Evolutionary conservation across 1,140 invertebrate species (phyloP), one percentile per base, ranked within the genome.

Genomic region (Coboldia fuscipes): DNA sequence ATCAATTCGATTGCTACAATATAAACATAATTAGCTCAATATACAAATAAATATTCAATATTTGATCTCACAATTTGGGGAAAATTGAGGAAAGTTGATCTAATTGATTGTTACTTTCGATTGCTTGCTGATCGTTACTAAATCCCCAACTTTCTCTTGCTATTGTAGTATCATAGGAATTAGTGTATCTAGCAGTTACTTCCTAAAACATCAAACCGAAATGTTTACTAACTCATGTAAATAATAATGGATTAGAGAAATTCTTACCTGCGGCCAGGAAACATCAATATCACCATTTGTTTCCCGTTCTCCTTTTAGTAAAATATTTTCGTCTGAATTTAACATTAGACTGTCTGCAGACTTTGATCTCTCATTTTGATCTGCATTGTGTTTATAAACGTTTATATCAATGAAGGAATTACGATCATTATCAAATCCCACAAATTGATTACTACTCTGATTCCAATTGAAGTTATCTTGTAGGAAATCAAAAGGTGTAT

Each of bases 251-350:
- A n/a, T n/a, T n/a, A n/a, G n/a, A n/a, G n/a, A n/a, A n/a, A n/a
- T n/a, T 45, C 45, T 44, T 39, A 58, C 57, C 54, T 54, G 51
- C 54, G 63, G 60, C 40, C 62, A 29, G 6, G 65, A 55, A 34
- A 64, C 63, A 20, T 68, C 73, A 40, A 71, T 71, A 45, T 71
- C 73, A 9, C 75, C 76, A 45, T 80, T 75, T 54, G 77, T 82
- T 40, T 82, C 79, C 48, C 81, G 78, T 19, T 75, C 79, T 6
- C 78, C 80, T 39, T 75, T 64, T 1, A 80, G 70, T 21, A 80
- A 79, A 77, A 84, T 83, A 33, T 69, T 70, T 50, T 84, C 80
- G 46, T 84, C 78, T 0, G 79, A 71, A 40, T 75, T 68, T 42
- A 85, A 82, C 45, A 82, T 73, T 22, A 76, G 51, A 15, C 68